Base-by-base conservation (phyloP, 2,888 invertebrate genomes). In the Nesidiocoris tenuis region DNA sequence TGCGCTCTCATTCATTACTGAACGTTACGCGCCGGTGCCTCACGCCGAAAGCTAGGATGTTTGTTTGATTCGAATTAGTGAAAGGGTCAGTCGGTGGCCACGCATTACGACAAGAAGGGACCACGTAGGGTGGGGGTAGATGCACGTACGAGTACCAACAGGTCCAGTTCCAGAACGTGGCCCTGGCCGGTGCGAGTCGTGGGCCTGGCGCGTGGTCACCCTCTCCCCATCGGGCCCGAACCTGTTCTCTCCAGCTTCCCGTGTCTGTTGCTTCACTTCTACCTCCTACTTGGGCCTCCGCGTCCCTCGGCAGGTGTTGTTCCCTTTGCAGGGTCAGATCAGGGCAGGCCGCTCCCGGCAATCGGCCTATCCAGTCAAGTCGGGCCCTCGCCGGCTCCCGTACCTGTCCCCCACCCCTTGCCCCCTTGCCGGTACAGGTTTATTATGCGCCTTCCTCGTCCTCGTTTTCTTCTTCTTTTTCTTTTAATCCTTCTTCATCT, bases 151-250 rank as follows among this genome's bases (percentile, higher is more conserved):
- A 39, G 39, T 39, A 12, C 39, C n/a, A n/a, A n/a, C n/a, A 7
- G 39, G 39, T 39, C 39, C 39, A 39, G 39, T 12, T 39, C 12
- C 39, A 39, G 39, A 39, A 12, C 39, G 39, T 39, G 39, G 39
- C 39, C 39, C 5, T 39, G 39, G 39, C 39, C 39, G 39, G 39
- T n/a, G n/a, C 39, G 39, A 39, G 39, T 54, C 63, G 61, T 61
- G 61, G 72, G 72, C 61, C 72, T 19, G 72, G 72, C 72, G 72
- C 72, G 72, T 72, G 72, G 72, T 72, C 72, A 72, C 61, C 39
- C 39, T 39, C 39, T 39, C 12, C 39, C 3, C 12, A 3, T 39
- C 39, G 5, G 3, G 39, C 39, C 12, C 39, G 39, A 39, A 39
- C 39, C 39, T 39, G 39, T 39, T 12, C 39, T 12, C 39, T 3